Evolutionary conservation across 1,140 invertebrate genomes (phyloP), one percentile per base, ranked within the genome.

Genomic region (Hyposmocoma kahamanoa): DNA sequence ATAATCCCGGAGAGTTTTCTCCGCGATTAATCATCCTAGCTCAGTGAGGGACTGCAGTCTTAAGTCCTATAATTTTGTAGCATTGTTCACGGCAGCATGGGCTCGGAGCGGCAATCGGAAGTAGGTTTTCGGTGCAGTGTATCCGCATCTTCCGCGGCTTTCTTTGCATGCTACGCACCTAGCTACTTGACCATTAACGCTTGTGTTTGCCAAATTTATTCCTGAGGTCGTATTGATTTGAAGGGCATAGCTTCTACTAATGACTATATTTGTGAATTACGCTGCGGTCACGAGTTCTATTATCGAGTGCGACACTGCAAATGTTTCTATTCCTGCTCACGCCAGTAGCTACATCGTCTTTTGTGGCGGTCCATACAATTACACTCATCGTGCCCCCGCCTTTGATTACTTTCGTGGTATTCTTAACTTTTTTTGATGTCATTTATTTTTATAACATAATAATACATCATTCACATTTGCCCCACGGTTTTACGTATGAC

Each of bases 31-130:
- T 79, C 75, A 74, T 75, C 67, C 74, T 69, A 67, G 67, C 62
- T 64, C 63, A 73, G 72, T 75, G 68, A 72, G 62, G 62, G 72
- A 63, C 62, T 61, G 52, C 64, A 34, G 47, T 56, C 50, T 21
- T 79, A 77, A 83, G 67, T 77, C 62, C 76, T 80, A 80, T 83
- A 80, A 83, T 83, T 72, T 75, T 56, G 50, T 54, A 51, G 64
- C 59, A 72, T 78, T 82, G 74, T 79, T 71, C 65, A 65, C 65
- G 59, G 65, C 67, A 47, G 45, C 50, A 41, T 55, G 49, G 47
- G 50, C 61, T 71, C 47, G 49, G 47, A 57, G 63, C 58, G 41
- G n/a, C n/a, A n/a, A 65, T 68, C 59, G 67, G 63, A 80, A 78
- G 74, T 78, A 71, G 79, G 80, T 81, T 81, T 83, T 72, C 62